Evolutionary conservation across 1,140 invertebrate species (phyloP).

Genomic region (Aphis gossypii): DNA sequence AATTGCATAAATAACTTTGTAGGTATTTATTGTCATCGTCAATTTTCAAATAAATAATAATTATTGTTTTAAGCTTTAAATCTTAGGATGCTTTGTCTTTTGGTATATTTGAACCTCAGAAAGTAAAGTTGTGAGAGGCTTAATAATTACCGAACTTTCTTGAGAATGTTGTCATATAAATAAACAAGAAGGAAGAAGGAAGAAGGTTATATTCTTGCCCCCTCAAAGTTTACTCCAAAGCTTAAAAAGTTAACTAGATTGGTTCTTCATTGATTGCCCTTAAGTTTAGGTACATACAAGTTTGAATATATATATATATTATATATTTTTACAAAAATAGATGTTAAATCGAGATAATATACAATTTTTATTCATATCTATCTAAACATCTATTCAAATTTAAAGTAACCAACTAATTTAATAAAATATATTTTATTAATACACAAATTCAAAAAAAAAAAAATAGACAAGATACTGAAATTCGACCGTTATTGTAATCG

Average conservation of each 20-base stretch:
- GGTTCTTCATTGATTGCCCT: neutral
- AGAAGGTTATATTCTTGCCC: slow-evolving; percentile 9
- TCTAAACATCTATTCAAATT: neutral
- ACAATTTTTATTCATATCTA: neutral
- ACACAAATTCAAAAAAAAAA: neutral
- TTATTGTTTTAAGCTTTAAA: slow-evolving; percentile 40
- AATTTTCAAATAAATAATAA: slow-evolving; percentile 12
- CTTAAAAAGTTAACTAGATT: slow-evolving; percentile 19
- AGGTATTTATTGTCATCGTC: neutral
- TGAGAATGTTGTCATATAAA: slow-evolving; percentile 17
- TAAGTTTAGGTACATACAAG: neutral
- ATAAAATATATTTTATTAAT: neutral
- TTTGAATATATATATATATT: neutral
- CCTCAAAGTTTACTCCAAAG: neutral
- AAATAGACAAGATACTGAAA: neutral
- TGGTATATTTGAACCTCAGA: neutral
- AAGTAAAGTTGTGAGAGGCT: slow-evolving; percentile 40
- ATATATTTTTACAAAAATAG: neutral
- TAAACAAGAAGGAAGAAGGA: slow-evolving; percentile 10
- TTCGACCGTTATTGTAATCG: neutral
- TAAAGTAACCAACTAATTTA: neutral
- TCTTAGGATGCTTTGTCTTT: neutral
- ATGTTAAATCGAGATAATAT: neutral
- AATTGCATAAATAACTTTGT: neutral
- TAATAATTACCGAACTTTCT: slow-evolving; percentile 41